These are phyloP conservation scores for Rhagophthalmus giganteus DNA, from an alignment of 2,888 invertebrate species.

Conservation along the genomic window DNA sequence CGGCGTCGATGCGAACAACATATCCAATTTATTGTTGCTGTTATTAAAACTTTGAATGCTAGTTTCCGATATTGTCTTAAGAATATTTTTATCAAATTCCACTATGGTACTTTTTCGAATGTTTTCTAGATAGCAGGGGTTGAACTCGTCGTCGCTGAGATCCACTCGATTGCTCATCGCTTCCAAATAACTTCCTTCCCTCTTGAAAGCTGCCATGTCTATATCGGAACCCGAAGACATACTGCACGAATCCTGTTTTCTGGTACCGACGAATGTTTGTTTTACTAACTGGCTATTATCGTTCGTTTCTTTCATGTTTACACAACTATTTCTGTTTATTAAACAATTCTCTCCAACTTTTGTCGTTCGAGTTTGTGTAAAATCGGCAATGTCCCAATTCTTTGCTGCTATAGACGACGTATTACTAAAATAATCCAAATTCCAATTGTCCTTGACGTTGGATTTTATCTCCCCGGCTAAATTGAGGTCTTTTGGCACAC, in stretches of 20 bases:
- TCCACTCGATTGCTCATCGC: conserved; percentile 53
- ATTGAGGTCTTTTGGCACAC: conserved; percentile 70
- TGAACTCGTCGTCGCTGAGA: conserved; percentile 57
- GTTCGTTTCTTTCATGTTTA: conserved; percentile 2
- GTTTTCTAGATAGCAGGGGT: conserved; percentile 59
- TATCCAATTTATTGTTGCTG: conserved; percentile 36
- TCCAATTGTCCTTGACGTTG: conserved; percentile 34
- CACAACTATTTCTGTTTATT: neutral
- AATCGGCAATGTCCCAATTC: conserved; percentile 53
- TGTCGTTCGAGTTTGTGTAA: conserved; percentile 33
- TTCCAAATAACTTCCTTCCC: conserved; percentile 53
- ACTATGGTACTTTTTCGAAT: conserved; percentile 54
- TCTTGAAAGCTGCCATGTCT: conserved; percentile 37
- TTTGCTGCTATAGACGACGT: conserved; percentile 51
- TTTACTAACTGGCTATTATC: conserved; percentile 28
- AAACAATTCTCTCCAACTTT: neutral
- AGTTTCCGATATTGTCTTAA: conserved; percentile 54
- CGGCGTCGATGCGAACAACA: conserved; percentile 42
- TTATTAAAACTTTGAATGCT: conserved; percentile 47
- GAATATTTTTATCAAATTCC: conserved; percentile 49
- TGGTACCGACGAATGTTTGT: conserved; percentile 7
- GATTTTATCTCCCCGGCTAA: conserved; percentile 55
- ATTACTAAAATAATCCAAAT: conserved; percentile 28
- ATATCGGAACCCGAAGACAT: conserved; percentile 33
- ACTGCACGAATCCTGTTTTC: conserved; percentile 33